Conservation (phyloP, 2,113 vertebrate species). For the Dendropsophus ebraccatus region DNA sequence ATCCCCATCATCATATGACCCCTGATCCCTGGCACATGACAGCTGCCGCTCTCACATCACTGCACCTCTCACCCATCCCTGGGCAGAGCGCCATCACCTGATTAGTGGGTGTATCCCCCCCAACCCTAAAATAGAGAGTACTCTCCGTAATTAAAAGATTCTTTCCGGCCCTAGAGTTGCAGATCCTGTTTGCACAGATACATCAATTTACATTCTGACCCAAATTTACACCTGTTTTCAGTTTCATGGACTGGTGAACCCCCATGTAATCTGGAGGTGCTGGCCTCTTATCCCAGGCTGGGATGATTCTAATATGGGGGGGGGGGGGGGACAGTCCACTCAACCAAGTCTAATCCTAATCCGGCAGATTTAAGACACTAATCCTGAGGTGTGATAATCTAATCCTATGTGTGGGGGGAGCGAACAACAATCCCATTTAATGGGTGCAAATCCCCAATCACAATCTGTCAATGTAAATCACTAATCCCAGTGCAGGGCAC, state of each 20-base stretch:
- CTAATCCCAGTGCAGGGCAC: neutral
- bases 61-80: neutral
- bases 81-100: neutral
- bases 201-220: neutral
- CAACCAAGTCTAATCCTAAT: neutral
- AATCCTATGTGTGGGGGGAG: no score
- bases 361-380: no score
- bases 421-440: no score
- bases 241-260: neutral
- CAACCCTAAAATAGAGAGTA: neutral
- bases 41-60: neutral
- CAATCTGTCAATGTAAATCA: no score
- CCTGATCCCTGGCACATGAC: no score
- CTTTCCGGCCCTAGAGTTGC: neutral
- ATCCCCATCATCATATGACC: no score
- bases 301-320: neutral
- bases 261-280: neutral
- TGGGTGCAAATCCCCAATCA: no score
- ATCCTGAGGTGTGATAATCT: no score
- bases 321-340: no score
- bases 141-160: constrained; percentile 7
- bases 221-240: neutral
- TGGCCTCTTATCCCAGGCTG: neutral
- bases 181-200: neutral
- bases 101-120: constrained; percentile 2